Conservation (phyloP, 2,113 vertebrate species). For the Aptenodytes patagonicus region DNA sequence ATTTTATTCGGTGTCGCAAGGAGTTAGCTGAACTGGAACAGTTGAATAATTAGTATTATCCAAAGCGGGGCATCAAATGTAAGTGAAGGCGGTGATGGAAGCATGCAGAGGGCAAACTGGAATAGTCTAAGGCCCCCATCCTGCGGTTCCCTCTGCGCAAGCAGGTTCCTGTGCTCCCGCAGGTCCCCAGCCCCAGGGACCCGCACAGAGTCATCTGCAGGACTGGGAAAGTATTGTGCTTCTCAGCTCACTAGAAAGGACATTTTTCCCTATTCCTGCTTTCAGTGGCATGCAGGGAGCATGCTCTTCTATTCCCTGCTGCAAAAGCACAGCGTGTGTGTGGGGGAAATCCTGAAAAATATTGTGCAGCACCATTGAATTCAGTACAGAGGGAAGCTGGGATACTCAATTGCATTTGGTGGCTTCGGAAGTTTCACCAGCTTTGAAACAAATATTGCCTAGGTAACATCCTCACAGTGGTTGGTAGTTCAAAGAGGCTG, state of each 20-base stretch:
- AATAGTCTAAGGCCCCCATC: not conserved
- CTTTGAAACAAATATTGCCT: constrained; percentile 14
- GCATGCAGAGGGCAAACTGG: not conserved
- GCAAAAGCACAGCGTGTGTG: not conserved
- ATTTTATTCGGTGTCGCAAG: not conserved
- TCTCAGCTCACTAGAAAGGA: constrained; percentile 11
- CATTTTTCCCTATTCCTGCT: not conserved
- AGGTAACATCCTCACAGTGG: constrained; percentile 15
- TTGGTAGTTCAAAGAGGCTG: not conserved
- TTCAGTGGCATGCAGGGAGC: not conserved
- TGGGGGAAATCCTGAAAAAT: not conserved
- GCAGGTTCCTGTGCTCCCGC: not conserved
- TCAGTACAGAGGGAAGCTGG: not conserved
- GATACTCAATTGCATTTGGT: not conserved
- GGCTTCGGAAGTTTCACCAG: not conserved
- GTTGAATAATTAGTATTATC: not conserved
- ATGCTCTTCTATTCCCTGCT: not conserved
- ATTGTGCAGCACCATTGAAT: not conserved
- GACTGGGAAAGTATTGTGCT: constrained; percentile 25
- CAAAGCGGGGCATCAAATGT: not conserved
- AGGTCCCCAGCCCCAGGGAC: not conserved
- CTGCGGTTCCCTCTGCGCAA: not conserved
- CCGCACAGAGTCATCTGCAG: not conserved
- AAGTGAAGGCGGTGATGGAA: not conserved
- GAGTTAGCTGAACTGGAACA: not conserved